Conservation (phyloP, 2,113 vertebrate species). For the Ptilorrhoa leucosticta region DNA sequence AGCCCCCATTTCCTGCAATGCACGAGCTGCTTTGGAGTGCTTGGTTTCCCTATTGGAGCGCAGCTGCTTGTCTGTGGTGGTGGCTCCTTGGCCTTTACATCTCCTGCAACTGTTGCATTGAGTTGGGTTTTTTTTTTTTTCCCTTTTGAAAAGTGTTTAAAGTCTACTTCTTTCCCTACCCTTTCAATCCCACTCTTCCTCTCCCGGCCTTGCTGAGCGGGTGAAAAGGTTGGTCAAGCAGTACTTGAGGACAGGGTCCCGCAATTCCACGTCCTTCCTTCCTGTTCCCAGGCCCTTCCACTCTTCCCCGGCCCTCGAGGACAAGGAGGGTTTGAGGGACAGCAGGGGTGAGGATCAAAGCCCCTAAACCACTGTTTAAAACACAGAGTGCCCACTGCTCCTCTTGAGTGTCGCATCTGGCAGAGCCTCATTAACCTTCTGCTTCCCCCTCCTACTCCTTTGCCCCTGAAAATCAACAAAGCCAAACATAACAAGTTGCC, state of each 20-base stretch:
- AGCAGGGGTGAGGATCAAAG: conserved; percentile 51
- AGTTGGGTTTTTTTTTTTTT: background rate
- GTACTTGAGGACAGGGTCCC: background rate
- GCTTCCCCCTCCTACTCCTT: conserved; percentile 33
- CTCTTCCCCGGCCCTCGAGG: background rate
- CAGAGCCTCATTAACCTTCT: conserved; percentile 36
- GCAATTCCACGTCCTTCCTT: background rate
- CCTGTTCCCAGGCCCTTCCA: conserved; percentile 51
- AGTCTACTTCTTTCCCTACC: background rate
- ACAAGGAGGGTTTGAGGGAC: background rate
- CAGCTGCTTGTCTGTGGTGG: background rate
- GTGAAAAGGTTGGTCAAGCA: conserved; percentile 28
- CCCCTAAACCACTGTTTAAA: background rate
- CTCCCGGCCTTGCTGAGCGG: background rate
- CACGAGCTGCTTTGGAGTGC: background rate
- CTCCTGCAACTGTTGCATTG: background rate
- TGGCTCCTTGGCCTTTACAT: background rate
- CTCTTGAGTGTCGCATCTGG: background rate
- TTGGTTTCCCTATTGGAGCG: background rate
- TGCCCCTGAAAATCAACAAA: conserved; percentile 41
- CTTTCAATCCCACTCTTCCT: background rate
- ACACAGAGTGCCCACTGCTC: background rate
- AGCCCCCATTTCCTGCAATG: background rate
- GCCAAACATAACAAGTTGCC: conserved; percentile 6
- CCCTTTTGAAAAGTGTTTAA: background rate